Evolutionary conservation across 2,113 vertebrate species (phyloP).

Genomic region (Agapornis roseicollis): DNA sequence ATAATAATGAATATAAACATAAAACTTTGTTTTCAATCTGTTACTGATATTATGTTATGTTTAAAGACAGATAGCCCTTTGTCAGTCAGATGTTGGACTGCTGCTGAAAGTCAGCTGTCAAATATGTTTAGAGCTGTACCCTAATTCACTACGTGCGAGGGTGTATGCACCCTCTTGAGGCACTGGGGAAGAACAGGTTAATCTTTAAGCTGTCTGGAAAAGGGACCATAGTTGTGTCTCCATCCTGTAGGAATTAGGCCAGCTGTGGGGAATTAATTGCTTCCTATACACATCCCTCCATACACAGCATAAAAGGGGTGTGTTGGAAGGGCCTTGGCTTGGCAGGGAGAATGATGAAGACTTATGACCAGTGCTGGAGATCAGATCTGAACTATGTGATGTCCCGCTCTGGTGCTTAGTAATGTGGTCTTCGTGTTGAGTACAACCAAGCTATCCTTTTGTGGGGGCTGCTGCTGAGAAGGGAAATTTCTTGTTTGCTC

Average conservation of each 20-base stretch:
- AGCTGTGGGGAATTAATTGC: conserved; percentile 51
- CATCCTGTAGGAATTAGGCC: conserved; percentile 5
- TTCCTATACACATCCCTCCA: conserved; percentile 25
- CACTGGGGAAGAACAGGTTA: neutral
- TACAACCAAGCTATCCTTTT: neutral
- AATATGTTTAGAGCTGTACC: neutral
- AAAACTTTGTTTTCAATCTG: neutral
- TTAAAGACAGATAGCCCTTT: neutral
- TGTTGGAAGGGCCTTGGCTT: neutral
- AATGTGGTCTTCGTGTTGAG: neutral
- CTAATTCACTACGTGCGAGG: neutral
- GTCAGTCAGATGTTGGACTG: neutral
- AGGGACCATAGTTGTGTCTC: neutral
- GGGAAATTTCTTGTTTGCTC: neutral
- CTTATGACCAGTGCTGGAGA: neutral
- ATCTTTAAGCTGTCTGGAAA: neutral
- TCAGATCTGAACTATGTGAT: neutral
- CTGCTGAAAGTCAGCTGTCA: neutral
- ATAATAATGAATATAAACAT: neutral
- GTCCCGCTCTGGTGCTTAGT: neutral
- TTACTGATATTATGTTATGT: neutral
- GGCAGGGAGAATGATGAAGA: neutral
- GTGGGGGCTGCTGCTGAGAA: neutral
- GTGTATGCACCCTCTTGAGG: neutral
- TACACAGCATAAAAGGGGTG: neutral